Evolutionary conservation across 2,797 vertebrate species (phyloP), one percentile per base, ranked within the genome.

Genomic region (Eulemur mongoz): DNA sequence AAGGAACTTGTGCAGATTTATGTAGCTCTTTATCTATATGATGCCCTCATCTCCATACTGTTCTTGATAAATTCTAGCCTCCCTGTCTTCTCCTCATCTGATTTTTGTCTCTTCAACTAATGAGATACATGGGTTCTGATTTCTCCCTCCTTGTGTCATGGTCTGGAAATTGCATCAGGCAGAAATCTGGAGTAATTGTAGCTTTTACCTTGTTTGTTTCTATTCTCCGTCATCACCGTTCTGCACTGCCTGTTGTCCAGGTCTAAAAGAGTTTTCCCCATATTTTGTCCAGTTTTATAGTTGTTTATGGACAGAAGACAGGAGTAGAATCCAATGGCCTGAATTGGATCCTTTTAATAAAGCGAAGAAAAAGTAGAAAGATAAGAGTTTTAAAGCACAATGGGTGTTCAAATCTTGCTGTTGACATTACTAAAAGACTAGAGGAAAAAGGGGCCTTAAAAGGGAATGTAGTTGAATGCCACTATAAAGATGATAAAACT

Each of bases 221-320:
- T 52, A 50, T 88, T 88, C 12, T 70, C 43, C 78, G 45, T 54
- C 4, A 38, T 27, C 23, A 57, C 32, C 52, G 4, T 79, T 32
- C 67, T 91, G 5, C 4, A 72, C 2, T 86, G 30, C 69, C 40
- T 83, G 1, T 38, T 85, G n/a, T 54, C 38, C n/a, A 73, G 1
- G 22, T 7, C 27, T 69, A 27, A 83, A 82, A 90, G 81, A 57
- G 32, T 65, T 54, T 6, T 38, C 85, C 23, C 84, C 79, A 40
- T 20, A 35, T 89, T 91, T 91, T 93, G 59, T 65, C 45, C 35
- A 65, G 23, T 87, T 93, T 94, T 82, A 27, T 72, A 59, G 25
- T 88, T 73, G 73, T 83, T 72, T 89, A 59, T 69, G 69, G 45
- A 30, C 85, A 81, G 38, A 75, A 11, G 11, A 3, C 13, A 69